A percentile compares a stretch with the other conserved stretches of the same genome.
These are phyloP conservation scores for Aphrocallistes beatrix DNA, from an alignment of 37 sponge, comb jelly and placozoan genomes.

Conservation along the genomic window DNA sequence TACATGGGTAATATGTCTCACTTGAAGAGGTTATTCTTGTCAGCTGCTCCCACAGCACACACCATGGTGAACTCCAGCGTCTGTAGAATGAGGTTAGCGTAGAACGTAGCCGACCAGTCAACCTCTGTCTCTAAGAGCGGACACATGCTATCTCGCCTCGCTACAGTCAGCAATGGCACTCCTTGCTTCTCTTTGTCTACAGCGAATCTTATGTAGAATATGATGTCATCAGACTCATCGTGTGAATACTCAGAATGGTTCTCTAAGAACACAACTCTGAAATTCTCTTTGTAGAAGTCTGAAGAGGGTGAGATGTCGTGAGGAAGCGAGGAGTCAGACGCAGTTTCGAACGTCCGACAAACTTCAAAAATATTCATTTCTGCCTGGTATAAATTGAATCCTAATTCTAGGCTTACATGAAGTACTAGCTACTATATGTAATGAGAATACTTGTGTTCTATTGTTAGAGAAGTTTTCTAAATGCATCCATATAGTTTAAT, in stretches of 20 bases:
- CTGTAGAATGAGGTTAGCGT: neutral
- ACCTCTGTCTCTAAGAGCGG: neutral
- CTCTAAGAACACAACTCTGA: neutral
- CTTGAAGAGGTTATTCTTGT: neutral
- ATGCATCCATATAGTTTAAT: too few relatives aligned
- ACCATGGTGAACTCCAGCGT: conserved; percentile 5
- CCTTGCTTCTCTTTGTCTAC: neutral
- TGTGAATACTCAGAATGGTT: neutral
- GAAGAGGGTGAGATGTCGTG: neutral
- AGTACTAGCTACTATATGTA: too few relatives aligned
- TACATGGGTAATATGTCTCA: neutral
- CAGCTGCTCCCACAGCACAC: neutral
- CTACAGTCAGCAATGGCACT: neutral
- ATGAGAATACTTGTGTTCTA: too few relatives aligned
- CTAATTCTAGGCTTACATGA: too few relatives aligned
- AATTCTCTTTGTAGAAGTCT: neutral
- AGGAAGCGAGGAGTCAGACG: neutral
- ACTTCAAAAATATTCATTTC: conserved; percentile 6
- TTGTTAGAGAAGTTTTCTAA: too few relatives aligned
- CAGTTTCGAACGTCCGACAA: neutral
- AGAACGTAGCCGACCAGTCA: neutral
- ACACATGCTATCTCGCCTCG: neutral
- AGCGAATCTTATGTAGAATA: neutral
- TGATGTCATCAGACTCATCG: neutral
- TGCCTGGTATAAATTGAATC: too few relatives aligned